Evolutionary conservation across 2,113 vertebrate species (phyloP), one percentile per base, ranked within the genome.

Genomic region (Hassar affinis): DNA sequence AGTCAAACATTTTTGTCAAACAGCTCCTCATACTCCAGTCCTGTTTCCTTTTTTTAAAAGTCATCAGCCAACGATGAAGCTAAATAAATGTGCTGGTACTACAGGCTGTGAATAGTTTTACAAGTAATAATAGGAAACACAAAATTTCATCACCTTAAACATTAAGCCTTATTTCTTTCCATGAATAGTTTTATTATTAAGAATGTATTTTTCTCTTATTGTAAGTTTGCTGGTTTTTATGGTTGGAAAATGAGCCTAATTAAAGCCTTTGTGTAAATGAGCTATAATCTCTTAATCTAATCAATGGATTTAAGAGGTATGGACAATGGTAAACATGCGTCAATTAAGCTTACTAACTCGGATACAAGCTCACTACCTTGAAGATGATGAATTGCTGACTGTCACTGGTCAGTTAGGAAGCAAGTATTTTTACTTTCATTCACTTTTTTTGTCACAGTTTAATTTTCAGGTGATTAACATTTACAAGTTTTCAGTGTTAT

Each of bases 401-500:
- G 0, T 78, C 22, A n/a, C 35, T 17, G 62, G 33, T 54, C 22
- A 33, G 15, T 72, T 47, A 72, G 3, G 25, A 72, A n/a, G 1
- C 69, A 27, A 71, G 68, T 69, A 12, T 71, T 56, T 42, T 42
- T 1, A 49, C 22, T 6, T 7, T 5, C 7, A 27, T 27, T 42
- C 14, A 42, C 51, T 77, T 33, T 51, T 25, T 42, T 54, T 52
- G 27, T 9, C 12, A 45, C 35, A 38, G n/a, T 20, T 38, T 51
- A 11, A 49, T 25, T 82, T 72, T 33, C 25, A 45, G 51, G n/a
- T 71, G 38, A 52, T 35, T 6, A 81, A 62, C 8, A n/a, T 71
- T 71, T 69, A 68, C 14, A 38, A 14, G 35, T 81, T 81, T 80
- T 68, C 22, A 59, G 68, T 72, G 25, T 82, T 82, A 30, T 62